Evolutionary conservation across 2,888 invertebrate species (phyloP).

Genomic region (Acheta domesticus): DNA sequence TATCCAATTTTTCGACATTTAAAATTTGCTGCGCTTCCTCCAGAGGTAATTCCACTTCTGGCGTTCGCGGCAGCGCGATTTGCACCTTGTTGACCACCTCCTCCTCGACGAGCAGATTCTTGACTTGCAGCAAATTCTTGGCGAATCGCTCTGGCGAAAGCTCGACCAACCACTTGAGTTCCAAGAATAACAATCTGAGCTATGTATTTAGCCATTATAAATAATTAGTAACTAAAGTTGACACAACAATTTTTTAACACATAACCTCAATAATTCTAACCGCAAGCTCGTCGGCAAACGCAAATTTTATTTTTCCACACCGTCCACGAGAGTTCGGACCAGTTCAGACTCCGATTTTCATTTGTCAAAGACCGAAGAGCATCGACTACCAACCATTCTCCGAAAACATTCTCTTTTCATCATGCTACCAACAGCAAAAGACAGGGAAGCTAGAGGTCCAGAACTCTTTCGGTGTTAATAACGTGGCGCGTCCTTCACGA

Average conservation of each 20-base stretch:
- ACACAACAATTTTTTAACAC: constrained; percentile 20
- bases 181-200: constrained; percentile 88
- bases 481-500: too few relatives aligned
- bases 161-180: constrained; percentile 83
- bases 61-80: constrained; percentile 73
- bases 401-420: too few relatives aligned
- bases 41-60: constrained; percentile 72
- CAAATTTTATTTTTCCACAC: neutral
- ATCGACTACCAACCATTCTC: too few relatives aligned
- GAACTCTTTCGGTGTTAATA: too few relatives aligned
- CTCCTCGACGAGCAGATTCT: constrained; percentile 75
- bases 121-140: constrained; percentile 85
- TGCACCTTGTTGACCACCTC: constrained; percentile 67
- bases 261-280: constrained; percentile 21
- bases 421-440: too few relatives aligned
- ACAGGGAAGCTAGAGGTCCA: too few relatives aligned
- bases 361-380: too few relatives aligned
- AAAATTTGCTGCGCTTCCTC: constrained; percentile 96
- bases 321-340: neutral
- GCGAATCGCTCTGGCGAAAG: constrained; percentile 84
- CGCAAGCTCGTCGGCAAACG: too few relatives aligned
- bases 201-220: constrained; percentile 83
- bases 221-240: constrained; percentile 19
- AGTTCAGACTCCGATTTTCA: neutral
- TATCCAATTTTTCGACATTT: constrained; percentile 69